Evolutionary conservation across 1,140 invertebrate genomes (phyloP).

Genomic region (Drosophila takahashii): DNA sequence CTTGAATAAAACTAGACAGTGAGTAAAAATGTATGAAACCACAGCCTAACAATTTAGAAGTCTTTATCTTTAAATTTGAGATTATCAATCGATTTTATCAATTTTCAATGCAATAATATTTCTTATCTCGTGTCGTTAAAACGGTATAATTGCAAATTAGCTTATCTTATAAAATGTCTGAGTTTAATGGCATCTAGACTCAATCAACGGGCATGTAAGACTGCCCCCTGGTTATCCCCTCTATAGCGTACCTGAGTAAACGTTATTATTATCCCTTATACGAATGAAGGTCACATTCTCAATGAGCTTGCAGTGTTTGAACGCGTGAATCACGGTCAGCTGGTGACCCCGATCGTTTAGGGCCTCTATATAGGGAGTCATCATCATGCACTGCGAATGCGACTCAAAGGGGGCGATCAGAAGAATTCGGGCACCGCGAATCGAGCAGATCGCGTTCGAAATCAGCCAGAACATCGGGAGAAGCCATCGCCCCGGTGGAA

Average conservation of each 20-base stretch:
- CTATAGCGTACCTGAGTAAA: conserved; percentile 18
- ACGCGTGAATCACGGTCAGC: conserved; percentile 56
- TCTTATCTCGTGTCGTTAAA: not conserved
- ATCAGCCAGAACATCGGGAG: not conserved
- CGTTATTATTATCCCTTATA: conserved; percentile 17
- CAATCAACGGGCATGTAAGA: too few species aligned
- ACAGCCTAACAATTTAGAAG: too few species aligned
- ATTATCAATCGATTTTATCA: not conserved
- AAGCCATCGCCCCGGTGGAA: conserved; percentile 3
- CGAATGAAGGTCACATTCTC: conserved; percentile 29
- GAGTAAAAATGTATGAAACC: too few species aligned
- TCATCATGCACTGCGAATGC: conserved; percentile 45
- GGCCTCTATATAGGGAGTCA: conserved; percentile 45
- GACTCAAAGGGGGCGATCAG: conserved; percentile 43
- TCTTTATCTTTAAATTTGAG: not conserved
- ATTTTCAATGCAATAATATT: not conserved
- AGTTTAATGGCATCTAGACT: not conserved
- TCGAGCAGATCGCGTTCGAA: not conserved
- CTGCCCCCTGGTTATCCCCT: not conserved
- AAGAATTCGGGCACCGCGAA: conserved; percentile 19
- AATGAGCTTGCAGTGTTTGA: conserved; percentile 13
- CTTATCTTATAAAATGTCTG: not conserved
- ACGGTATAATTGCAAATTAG: too few species aligned
- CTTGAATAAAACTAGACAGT: too few species aligned
- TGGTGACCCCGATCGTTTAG: conserved; percentile 55